Conservation (phyloP, 2,888 invertebrate species). For the Harpalus rufipes region DNA sequence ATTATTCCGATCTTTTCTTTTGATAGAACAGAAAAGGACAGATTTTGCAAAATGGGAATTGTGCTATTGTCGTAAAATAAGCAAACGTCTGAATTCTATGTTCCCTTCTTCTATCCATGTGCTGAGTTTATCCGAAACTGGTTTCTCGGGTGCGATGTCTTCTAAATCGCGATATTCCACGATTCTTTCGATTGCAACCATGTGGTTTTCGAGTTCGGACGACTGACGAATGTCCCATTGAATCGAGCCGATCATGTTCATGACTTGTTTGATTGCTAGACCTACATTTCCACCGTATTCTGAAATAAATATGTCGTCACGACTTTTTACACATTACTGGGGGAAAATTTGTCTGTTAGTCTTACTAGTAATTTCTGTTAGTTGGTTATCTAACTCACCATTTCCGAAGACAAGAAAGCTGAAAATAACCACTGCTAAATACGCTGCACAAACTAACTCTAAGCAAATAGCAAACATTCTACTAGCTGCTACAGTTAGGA, state of each 20-base stretch:
- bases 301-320: too few relatives aligned
- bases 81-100: slow-evolving; percentile 83
- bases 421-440: slow-evolving; percentile 81
- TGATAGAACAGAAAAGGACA: slow-evolving; percentile 83
- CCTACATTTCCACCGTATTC: slow-evolving; percentile 75
- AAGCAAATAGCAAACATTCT: slow-evolving; percentile 86
- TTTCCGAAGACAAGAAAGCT: slow-evolving; percentile 78
- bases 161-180: slow-evolving; percentile 83
- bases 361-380: too few relatives aligned
- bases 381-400: too few relatives aligned
- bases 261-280: slow-evolving; percentile 75
- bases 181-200: slow-evolving; percentile 95
- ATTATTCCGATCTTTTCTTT: slow-evolving; percentile 90
- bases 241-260: slow-evolving; percentile 80
- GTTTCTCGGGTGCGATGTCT: slow-evolving; percentile 20
- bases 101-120: slow-evolving; percentile 86
- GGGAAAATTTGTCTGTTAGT: too few relatives aligned
- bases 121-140: neutral
- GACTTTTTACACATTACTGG: too few relatives aligned
- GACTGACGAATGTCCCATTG: slow-evolving; percentile 90
- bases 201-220: slow-evolving; percentile 82
- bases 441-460: slow-evolving; percentile 83
- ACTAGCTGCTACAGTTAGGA: slow-evolving; percentile 81
- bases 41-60: slow-evolving; percentile 85
- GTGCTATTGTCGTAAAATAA: slow-evolving; percentile 86